phyloP scores from a whole-genome alignment of 2,113 vertebrate species.

The Notothenia coriiceps region DNA sequence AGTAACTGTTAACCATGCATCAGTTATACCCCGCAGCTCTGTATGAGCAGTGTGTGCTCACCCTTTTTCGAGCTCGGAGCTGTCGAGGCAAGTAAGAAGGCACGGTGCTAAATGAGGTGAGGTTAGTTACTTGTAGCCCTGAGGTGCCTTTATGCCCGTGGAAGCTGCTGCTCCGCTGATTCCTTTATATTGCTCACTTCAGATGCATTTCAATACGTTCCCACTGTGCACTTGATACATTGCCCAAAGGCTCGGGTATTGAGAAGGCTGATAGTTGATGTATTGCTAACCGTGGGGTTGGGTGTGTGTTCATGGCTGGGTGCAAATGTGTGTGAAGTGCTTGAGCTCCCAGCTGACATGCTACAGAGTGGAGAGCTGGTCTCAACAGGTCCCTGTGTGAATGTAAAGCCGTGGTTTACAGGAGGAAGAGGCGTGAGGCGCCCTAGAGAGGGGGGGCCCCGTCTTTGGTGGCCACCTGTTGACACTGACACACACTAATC shows the following conservation, averaged over 20 bases:
- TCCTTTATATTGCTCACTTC: constrained; percentile 34
- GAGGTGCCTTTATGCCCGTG: constrained; percentile 45
- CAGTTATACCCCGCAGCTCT: not conserved
- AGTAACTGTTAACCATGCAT: not conserved
- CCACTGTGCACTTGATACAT: constrained; percentile 47
- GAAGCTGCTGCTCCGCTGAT: constrained; percentile 53
- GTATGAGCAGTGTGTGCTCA: not conserved
- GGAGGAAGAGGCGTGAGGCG: constrained; percentile 74
- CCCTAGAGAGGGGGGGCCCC: constrained; percentile 60
- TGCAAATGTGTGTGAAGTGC: constrained; percentile 34
- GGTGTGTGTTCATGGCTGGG: constrained; percentile 23
- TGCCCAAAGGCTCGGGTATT: constrained; percentile 42
- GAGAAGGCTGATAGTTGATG: constrained; percentile 49
- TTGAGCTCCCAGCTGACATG: constrained; percentile 57
- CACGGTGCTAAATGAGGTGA: constrained; percentile 56
- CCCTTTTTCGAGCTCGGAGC: constrained; percentile 32
- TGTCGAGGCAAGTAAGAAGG: constrained; percentile 70
- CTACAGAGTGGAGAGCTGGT: constrained; percentile 69
- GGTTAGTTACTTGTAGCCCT: constrained; percentile 62
- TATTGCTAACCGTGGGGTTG: constrained; percentile 35
- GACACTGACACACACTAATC: constrained; percentile 85
- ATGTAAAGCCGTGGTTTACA: constrained; percentile 71
- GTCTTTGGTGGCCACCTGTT: constrained; percentile 82
- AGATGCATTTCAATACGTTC: constrained; percentile 44
- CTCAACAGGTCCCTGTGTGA: constrained; percentile 77